Conservation (phyloP, 2,113 vertebrate species). For the Hemiprocne comata region DNA sequence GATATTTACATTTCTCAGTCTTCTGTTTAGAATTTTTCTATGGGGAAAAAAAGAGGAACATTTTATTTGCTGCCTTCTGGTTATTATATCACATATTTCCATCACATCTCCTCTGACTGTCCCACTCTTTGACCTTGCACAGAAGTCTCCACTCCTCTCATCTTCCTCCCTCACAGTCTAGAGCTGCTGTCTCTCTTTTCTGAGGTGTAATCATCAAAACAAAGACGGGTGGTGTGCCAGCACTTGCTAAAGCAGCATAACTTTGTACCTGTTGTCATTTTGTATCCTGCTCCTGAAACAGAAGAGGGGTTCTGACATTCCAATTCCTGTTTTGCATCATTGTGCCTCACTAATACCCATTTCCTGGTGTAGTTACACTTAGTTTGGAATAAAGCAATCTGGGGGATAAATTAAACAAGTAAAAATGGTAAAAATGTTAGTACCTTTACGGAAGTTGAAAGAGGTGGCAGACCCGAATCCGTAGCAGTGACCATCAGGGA, state of each 20-base stretch:
- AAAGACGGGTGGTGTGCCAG: neutral
- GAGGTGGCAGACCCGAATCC: neutral
- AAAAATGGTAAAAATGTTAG: neutral
- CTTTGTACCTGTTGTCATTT: neutral
- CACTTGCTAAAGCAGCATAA: neutral
- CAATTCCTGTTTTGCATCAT: neutral
- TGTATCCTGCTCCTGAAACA: neutral
- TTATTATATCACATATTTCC: neutral
- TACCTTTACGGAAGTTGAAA: constrained; percentile 63
- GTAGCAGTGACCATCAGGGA: constrained; percentile 26
- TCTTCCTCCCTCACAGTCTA: neutral
- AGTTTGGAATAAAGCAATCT: neutral
- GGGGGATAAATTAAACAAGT: neutral
- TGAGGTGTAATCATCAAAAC: neutral
- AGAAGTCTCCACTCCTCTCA: neutral
- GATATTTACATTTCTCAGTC: neutral
- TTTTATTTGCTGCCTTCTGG: neutral
- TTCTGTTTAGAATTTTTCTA: neutral
- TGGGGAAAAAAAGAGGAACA: neutral
- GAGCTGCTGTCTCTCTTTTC: neutral
- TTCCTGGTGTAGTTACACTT: neutral
- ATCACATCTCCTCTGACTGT: neutral
- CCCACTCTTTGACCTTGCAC: neutral
- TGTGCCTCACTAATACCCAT: neutral
- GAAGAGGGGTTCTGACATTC: neutral